Base-by-base conservation (phyloP, 35 echinoderm and acorn worm species). In the Apostichopus californicus region DNA sequence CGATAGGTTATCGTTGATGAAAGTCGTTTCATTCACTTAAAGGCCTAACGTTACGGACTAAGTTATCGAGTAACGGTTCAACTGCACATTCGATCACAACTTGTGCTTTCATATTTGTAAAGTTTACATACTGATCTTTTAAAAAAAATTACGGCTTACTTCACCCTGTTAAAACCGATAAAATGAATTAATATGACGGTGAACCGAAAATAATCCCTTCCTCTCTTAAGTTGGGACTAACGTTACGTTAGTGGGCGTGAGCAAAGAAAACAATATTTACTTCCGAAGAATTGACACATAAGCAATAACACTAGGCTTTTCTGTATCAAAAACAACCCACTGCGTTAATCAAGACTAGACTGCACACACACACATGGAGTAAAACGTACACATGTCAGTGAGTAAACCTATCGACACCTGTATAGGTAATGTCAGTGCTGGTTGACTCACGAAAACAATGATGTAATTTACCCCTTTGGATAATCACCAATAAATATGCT, bases 211-310 rank as follows among this genome's bases (percentile, higher is more conserved):
- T 46, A 46, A 46, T 46, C 34, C 34, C 34, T 46, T 46, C 34
- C 3, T 46, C 34, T 46, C 34, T 46, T 3, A 46, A 46, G 34
- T 46, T 46, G 34, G 34, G 34, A 46, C 34, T 46, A 46, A 46
- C 34, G 34, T 68, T 4, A 10, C 64, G 64, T 56, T 83, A 83
- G 80, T 83, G 80, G 80, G 80, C 80, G 80, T 83, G 80, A 83
- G 80, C 80, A 83, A 83, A 56, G 28, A 83, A 83, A 83, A 83
- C 80, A 80, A 80, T 13, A 17, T 83, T 83, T 83, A 83, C 80
- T 83, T 83, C 52, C 80, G 80, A 55, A n/a, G 34, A 55, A 17
- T 55, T 10, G 55, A 55, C 53, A 83, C 55, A 34, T 17, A 46
- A 6, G 52, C 21, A 54, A 52, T 81, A 81, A 81, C 79, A 81